Percentiles rank a stretch among this genome's conserved stretches.
Conservation (phyloP, 2,888 invertebrate genomes). For the Epiblema foenella region DNA sequence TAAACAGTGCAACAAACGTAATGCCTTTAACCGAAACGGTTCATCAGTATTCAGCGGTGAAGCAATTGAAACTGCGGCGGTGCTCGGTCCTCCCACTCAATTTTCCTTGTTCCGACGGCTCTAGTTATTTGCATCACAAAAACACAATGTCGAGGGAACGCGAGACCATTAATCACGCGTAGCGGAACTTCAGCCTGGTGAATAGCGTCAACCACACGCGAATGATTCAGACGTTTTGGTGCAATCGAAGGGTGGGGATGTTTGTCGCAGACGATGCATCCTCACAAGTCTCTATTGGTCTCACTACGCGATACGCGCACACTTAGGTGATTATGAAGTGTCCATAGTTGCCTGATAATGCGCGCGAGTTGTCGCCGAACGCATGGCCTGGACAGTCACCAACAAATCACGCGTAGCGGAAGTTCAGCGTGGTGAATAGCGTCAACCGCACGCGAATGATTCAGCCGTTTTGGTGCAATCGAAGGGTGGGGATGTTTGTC, state of each 20-base stretch:
- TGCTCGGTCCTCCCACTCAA: slow-evolving; percentile 80
- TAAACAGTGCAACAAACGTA: slow-evolving; percentile 69
- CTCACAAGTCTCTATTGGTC: background rate
- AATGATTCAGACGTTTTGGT: slow-evolving; percentile 77
- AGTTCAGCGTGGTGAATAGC: slow-evolving; percentile 76
- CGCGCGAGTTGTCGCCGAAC: no score
- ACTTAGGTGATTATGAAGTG: background rate
- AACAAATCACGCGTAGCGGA: slow-evolving; percentile 80
- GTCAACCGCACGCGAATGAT: slow-evolving; percentile 80
- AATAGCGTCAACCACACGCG: slow-evolving; percentile 80
- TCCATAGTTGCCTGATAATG: no score
- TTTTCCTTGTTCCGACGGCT: slow-evolving; percentile 83
- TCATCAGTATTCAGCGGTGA: slow-evolving; percentile 82
- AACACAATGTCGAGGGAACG: slow-evolving; percentile 83
- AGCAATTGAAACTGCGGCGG: slow-evolving; percentile 83
- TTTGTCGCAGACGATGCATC: slow-evolving; percentile 37
- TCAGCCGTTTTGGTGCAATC: slow-evolving; percentile 74
- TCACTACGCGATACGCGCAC: background rate
- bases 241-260: slow-evolving; percentile 64
- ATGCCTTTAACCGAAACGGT: slow-evolving; percentile 75
- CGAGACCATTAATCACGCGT: slow-evolving; percentile 82
- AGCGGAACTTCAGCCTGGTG: slow-evolving; percentile 75
- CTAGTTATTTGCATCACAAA: slow-evolving; percentile 85
- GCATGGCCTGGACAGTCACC: no score
- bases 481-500: slow-evolving; percentile 56